phyloP scores from a whole-genome alignment of 2,888 invertebrate species.

The Apodemia zela region DNA sequence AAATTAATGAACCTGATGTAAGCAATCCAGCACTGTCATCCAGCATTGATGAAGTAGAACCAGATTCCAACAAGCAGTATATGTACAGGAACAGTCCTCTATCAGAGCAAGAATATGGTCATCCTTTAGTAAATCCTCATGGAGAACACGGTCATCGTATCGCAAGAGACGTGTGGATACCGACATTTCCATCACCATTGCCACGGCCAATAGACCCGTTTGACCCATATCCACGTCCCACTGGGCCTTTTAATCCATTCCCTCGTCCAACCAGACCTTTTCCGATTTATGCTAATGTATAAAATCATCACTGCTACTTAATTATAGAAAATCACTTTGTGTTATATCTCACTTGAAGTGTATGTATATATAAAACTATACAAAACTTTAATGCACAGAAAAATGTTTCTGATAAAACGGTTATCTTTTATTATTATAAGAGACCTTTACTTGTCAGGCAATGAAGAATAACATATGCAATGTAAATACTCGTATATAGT shows the following conservation, averaged over 20 bases:
- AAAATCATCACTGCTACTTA: too few species aligned
- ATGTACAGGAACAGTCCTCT: not conserved
- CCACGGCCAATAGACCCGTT: not conserved
- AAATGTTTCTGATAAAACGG: too few species aligned
- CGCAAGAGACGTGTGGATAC: not conserved
- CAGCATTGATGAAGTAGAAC: not conserved
- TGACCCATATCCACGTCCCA: not conserved
- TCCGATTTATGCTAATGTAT: not conserved
- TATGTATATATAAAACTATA: too few species aligned
- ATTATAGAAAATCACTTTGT: too few species aligned
- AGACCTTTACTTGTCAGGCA: too few species aligned
- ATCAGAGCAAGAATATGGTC: not conserved
- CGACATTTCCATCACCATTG: not conserved
- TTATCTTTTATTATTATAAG: too few species aligned
- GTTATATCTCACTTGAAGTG: too few species aligned
- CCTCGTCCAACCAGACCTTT: conserved; percentile 1
- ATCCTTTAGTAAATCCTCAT: not conserved
- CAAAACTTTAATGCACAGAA: too few species aligned
- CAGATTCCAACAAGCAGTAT: not conserved
- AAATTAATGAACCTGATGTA: not conserved
- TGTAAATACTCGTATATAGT: too few species aligned
- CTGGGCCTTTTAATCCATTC: not conserved
- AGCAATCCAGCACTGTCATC: not conserved
- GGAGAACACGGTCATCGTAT: not conserved
- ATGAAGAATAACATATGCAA: too few species aligned